Conservation (phyloP, 2,113 vertebrate species). For the Stigmatopora nigra region DNA sequence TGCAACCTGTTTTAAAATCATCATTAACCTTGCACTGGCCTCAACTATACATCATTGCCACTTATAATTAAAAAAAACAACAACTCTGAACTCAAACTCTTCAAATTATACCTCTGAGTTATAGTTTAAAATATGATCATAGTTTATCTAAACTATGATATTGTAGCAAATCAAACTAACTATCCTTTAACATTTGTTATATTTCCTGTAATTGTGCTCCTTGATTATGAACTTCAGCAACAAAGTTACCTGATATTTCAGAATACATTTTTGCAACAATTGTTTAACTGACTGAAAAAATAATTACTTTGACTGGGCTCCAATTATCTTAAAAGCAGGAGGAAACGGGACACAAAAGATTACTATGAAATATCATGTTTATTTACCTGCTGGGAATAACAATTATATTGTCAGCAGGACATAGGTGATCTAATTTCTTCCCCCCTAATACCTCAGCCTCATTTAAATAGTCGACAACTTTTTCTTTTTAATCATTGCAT, state of each 20-base stretch:
- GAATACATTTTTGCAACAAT: neutral
- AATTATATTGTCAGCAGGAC: neutral
- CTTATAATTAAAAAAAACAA: conserved; percentile 31
- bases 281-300: neutral
- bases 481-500: conserved; percentile 9
- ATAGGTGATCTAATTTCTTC: neutral
- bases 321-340: neutral
- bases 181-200: neutral
- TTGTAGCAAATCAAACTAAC: neutral
- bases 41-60: conserved; percentile 21
- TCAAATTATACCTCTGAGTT: neutral
- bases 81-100: conserved; percentile 47
- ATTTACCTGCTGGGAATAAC: neutral
- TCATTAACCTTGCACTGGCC: conserved; percentile 29
- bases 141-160: neutral
- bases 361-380: neutral
- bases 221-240: neutral
- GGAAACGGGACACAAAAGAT: neutral
- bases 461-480: conserved; percentile 14
- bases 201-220: neutral
- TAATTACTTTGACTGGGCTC: neutral
- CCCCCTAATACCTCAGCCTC: conserved; percentile 3
- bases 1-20: conserved; percentile 45
- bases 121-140: neutral
- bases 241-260: neutral